These are phyloP conservation scores for Spodoptera picta DNA, from an alignment of 2,888 invertebrate genomes.

Conservation along the genomic window DNA sequence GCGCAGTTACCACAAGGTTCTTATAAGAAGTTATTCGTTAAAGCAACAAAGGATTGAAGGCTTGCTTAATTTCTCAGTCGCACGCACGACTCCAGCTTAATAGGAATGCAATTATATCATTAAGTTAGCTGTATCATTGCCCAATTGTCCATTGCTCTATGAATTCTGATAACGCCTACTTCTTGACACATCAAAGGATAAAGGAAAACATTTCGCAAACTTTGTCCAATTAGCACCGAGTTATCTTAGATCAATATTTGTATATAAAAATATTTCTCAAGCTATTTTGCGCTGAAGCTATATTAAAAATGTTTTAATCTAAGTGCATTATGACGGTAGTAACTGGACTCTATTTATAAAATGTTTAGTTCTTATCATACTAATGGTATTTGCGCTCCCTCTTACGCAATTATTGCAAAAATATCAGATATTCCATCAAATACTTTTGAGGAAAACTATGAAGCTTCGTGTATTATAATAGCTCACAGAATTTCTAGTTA, in stretches of 20 bases:
- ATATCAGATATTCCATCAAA: neutral
- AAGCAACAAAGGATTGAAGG: constrained; percentile 83
- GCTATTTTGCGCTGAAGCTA: too few relatives aligned
- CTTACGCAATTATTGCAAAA: constrained; percentile 1
- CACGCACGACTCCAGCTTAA: constrained; percentile 79
- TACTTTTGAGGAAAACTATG: constrained; percentile 11
- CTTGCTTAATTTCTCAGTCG: constrained; percentile 85
- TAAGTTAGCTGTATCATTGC: constrained; percentile 68
- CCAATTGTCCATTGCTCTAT: constrained; percentile 58
- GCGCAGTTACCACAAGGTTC: constrained; percentile 81
- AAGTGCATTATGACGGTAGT: too few relatives aligned
- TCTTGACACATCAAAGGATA: constrained; percentile 40
- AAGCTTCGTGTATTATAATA: constrained; percentile 3
- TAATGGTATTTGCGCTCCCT: too few relatives aligned
- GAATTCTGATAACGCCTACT: constrained; percentile 46
- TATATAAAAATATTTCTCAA: constrained; percentile 8
- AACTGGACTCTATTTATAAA: too few relatives aligned
- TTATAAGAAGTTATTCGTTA: constrained; percentile 79
- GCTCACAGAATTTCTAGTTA: constrained; percentile 35
- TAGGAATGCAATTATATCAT: constrained; percentile 78
- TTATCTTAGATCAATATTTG: constrained; percentile 25
- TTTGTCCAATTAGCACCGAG: constrained; percentile 16
- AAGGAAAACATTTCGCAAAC: constrained; percentile 23
- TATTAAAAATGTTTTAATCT: too few relatives aligned
- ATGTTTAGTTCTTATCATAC: too few relatives aligned